phyloP scores from a whole-genome alignment of 2,888 invertebrate species.

The Polietes domitor region DNA sequence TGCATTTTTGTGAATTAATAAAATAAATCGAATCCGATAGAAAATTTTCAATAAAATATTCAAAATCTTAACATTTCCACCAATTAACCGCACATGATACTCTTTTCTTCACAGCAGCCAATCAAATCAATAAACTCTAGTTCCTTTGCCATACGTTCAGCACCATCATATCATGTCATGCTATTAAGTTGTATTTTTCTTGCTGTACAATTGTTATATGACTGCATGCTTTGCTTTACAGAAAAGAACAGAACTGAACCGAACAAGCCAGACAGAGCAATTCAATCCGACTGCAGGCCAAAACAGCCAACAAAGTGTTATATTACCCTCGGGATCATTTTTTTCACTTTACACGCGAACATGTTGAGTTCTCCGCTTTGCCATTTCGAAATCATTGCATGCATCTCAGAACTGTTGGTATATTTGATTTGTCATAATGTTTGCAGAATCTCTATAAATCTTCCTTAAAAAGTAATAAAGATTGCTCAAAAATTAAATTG shows the following conservation, averaged over 20 bases:
- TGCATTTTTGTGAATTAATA: not conserved
- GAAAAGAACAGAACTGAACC: constrained; percentile 9
- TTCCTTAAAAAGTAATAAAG: too few relatives aligned
- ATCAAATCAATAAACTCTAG: not conserved
- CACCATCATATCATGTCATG: constrained; percentile 25
- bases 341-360: constrained; percentile 54
- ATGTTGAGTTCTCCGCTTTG: constrained; percentile 41
- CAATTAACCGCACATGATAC: not conserved
- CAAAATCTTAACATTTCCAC: not conserved
- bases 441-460: too few relatives aligned
- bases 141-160: not conserved
- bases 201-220: constrained; percentile 41
- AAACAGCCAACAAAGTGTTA: constrained; percentile 51
- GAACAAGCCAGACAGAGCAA: constrained; percentile 17
- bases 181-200: constrained; percentile 51
- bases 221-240: constrained; percentile 37
- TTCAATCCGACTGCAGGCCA: not conserved
- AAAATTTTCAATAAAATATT: not conserved
- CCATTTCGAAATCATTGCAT: not conserved
- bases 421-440: constrained; percentile 9
- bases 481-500: too few relatives aligned
- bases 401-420: not conserved
- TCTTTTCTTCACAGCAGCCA: not conserved
- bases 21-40: not conserved
- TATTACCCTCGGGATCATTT: constrained; percentile 58